These are phyloP conservation scores for Archilochus colubris DNA, from an alignment of 2,113 vertebrate genomes.

Conservation along the genomic window DNA sequence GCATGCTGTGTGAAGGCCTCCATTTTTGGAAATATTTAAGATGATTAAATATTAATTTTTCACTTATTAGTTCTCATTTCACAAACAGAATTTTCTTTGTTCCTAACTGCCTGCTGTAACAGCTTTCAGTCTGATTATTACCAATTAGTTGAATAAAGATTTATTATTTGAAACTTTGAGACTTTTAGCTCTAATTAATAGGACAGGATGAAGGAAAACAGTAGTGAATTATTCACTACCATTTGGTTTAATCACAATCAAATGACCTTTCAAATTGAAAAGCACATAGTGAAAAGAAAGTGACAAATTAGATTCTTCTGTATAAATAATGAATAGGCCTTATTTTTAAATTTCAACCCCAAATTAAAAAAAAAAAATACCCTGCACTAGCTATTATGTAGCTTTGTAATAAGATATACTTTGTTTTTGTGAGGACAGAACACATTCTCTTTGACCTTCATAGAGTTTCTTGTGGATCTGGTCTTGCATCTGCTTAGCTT, in stretches of 20 bases:
- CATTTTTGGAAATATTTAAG: background rate
- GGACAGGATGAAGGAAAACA: background rate
- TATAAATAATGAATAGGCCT: constrained; percentile 1
- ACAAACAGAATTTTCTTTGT: constrained; percentile 15
- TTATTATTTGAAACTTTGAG: constrained; percentile 19
- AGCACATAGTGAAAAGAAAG: constrained; percentile 8
- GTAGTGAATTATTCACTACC: constrained; percentile 41
- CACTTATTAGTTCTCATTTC: constrained; percentile 9
- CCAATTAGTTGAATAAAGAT: constrained; percentile 20
- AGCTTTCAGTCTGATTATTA: background rate
- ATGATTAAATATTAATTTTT: background rate
- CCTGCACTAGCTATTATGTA: background rate
- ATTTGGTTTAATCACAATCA: constrained; percentile 26
- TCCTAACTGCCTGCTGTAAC: background rate
- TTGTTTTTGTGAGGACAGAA: background rate
- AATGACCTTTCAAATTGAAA: constrained; percentile 1
- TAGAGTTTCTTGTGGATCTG: background rate
- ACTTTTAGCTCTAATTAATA: constrained; percentile 8
- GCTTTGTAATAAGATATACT: background rate
- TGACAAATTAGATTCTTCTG: constrained; percentile 5
- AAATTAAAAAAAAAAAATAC: background rate
- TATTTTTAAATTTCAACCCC: background rate
- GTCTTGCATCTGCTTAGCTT: background rate
- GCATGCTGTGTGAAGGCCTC: background rate
- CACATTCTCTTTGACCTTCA: background rate